Base-by-base conservation (phyloP, 2,113 vertebrate species). In the Cyphomyrus plagiostoma region DNA sequence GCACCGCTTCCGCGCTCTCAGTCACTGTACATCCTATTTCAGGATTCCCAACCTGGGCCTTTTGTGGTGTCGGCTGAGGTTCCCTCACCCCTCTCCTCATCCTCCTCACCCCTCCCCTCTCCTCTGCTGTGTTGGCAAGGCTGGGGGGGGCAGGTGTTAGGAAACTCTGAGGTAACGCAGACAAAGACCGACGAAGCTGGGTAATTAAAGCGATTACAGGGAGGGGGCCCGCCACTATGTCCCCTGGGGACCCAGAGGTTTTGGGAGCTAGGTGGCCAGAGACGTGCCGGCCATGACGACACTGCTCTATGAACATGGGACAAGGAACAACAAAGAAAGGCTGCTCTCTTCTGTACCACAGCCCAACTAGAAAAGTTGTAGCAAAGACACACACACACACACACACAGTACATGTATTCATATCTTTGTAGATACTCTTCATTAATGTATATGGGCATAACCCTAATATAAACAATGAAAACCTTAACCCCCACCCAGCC, bases 21-120 rank as follows among this genome's bases (percentile, higher is more conserved):
- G 88, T 88, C 91, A 89, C 90, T 93, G 90, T 91, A 45, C 58
- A 45, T 50, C 39, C 77, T 90, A 52, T 90, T 90, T 53, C 85
- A 50, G 70, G 85, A 80, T 88, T 87, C 88, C 49, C 45, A 88
- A 88, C 13, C 89, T 49, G 89, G 86, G 89, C 86, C 90, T 91
- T 90, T 91, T 92, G 88, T 92, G 89, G 88, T 91, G 30, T 35
- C 89, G 80, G 74, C 89, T 53, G 84, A 48, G 88, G 49, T 35
- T 49, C n/a, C 26, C 26, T 53, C 49, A 15, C 50, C 52, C 89
- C 53, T 35, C 42, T 10, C 39, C 45, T 11, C 42, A 4, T 80
- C 45, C 15, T 10, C 53, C 19, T 56, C 53, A 7, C 17, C 53
- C 53, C 56, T 58, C 88, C 50, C 89, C 53, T 62, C 53, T 3